A percentile compares a stretch with the other conserved stretches of the same genome.
Conservation (phyloP, 2,797 vertebrate species). For the Mycteria americana region DNA sequence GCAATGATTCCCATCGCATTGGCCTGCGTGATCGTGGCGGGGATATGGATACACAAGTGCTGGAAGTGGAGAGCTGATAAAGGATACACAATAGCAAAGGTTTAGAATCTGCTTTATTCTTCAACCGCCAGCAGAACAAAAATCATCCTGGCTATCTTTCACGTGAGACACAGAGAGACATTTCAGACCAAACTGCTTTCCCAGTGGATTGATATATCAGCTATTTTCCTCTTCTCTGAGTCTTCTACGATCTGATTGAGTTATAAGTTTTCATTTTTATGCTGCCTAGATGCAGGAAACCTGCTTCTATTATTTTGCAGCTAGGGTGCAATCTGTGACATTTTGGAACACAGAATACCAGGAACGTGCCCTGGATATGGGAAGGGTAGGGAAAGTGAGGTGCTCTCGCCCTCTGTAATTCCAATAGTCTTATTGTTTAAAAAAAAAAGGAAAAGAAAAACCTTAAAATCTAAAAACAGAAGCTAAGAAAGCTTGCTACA, state of each 20-base stretch:
- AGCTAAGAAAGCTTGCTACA: neutral
- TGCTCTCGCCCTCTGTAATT: neutral
- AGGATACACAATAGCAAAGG: constrained; percentile 26
- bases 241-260: neutral
- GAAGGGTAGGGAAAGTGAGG: neutral
- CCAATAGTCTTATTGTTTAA: neutral
- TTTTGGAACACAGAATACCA: neutral
- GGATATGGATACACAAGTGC: constrained; percentile 56
- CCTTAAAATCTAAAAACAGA: neutral
- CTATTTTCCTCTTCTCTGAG: neutral
- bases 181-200: neutral
- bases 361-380: neutral
- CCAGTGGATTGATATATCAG: neutral
- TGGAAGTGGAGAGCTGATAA: constrained; percentile 53
- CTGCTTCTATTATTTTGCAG: neutral
- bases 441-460: neutral
- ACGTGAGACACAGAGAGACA: neutral
- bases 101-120: neutral
- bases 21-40: constrained; percentile 51
- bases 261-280: neutral
- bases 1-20: constrained; percentile 54
- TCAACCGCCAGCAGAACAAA: neutral
- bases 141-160: neutral
- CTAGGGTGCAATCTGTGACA: neutral
- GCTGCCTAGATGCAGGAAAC: neutral